phyloP scores from a whole-genome alignment of 2,797 vertebrate species.

The Halcyon badia region DNA sequence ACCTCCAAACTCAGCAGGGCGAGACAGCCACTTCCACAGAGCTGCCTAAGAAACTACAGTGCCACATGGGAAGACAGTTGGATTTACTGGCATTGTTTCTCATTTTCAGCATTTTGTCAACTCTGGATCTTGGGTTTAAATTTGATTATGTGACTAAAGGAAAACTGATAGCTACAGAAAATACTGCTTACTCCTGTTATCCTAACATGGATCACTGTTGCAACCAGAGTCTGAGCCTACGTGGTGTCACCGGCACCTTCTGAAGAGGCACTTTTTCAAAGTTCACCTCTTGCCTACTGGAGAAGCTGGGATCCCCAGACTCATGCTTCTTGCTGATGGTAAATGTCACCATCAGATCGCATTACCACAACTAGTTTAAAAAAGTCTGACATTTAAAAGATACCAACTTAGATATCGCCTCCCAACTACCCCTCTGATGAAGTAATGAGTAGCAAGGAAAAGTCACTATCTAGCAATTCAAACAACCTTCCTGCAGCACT shows the following conservation, averaged over 20 bases:
- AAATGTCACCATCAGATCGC: constrained; percentile 48
- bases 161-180: not conserved
- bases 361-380: constrained; percentile 40
- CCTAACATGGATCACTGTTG: not conserved
- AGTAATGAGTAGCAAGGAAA: not conserved
- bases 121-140: constrained; percentile 13
- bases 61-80: constrained; percentile 10
- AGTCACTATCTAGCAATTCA: not conserved
- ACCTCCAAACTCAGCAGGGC: not conserved
- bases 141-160: not conserved
- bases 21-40: not conserved
- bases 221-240: not conserved
- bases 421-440: not conserved
- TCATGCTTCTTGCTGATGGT: constrained; percentile 19
- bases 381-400: constrained; percentile 58
- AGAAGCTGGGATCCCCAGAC: not conserved
- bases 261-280: constrained; percentile 4
- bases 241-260: constrained; percentile 4
- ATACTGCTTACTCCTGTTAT: not conserved
- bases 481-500: not conserved
- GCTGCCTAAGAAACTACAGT: not conserved
- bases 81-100: constrained; percentile 51
- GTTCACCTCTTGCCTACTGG: constrained; percentile 54
- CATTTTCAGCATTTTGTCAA: constrained; percentile 17
- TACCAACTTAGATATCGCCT: not conserved